phyloP scores from a whole-genome alignment of 2,888 invertebrate species.

The Odontothrips loti region DNA sequence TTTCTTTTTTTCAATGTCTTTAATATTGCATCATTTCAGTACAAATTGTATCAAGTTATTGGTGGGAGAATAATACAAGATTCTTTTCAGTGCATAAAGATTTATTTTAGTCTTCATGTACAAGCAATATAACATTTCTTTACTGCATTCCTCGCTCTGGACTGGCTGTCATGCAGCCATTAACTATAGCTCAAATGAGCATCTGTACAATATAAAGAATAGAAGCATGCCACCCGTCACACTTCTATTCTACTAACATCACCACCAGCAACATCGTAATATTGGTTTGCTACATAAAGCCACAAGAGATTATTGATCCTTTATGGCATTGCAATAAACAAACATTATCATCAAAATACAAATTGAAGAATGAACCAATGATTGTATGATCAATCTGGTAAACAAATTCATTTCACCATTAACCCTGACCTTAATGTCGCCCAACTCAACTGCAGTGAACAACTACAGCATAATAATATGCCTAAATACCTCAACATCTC shows the following conservation, averaged over 20 bases:
- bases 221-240: conserved; percentile 22
- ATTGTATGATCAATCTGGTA: conserved; percentile 25
- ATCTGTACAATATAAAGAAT: conserved; percentile 22
- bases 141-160: conserved; percentile 17
- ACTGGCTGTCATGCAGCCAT: conserved; percentile 21
- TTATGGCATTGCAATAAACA: conserved; percentile 26
- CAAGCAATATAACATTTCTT: conserved; percentile 54
- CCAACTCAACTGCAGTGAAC: conserved; percentile 31
- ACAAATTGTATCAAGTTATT: background rate
- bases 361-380: conserved; percentile 23
- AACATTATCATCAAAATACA: conserved; percentile 23
- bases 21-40: conserved; percentile 31
- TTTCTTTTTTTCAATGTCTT: conserved; percentile 35
- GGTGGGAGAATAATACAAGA: background rate
- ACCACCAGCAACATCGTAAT: conserved; percentile 21
- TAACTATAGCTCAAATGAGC: conserved; percentile 22
- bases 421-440: conserved; percentile 33
- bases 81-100: conserved; percentile 64
- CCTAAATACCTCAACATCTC: conserved; percentile 18
- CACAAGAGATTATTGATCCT: conserved; percentile 25
- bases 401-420: conserved; percentile 29
- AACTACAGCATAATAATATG: conserved; percentile 25
- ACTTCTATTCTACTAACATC: conserved; percentile 8
- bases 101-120: conserved; percentile 72
- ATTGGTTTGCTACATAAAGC: conserved; percentile 25